Evolutionary conservation across 1,140 invertebrate genomes (phyloP).

Genomic region (Centruroides vittatus): DNA sequence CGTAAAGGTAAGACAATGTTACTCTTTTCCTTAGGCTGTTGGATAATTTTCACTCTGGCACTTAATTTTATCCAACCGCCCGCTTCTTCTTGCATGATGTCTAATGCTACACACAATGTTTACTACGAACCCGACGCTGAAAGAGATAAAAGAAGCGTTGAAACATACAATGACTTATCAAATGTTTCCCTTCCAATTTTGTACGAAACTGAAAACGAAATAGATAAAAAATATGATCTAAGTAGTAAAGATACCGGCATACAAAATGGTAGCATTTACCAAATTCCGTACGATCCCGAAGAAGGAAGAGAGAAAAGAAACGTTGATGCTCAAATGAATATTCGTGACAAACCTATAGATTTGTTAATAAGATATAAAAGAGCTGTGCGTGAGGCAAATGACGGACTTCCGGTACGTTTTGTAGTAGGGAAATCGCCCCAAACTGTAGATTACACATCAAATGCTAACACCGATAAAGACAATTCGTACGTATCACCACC

Average conservation of each 20-base stretch:
- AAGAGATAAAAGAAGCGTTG: background rate
- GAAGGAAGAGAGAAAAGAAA: background rate
- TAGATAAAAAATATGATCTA: background rate
- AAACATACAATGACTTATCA: background rate
- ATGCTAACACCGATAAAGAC: conserved; percentile 41
- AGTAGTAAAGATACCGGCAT: background rate
- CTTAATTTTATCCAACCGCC: conserved; percentile 88
- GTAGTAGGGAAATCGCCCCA: conserved; percentile 53
- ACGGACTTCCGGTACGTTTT: conserved; percentile 24
- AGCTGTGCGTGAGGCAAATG: conserved; percentile 18
- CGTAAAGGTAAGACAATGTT: conserved; percentile 74
- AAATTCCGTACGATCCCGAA: too few species aligned
- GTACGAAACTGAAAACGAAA: background rate
- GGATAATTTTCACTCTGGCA: conserved; percentile 93
- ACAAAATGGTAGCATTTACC: too few species aligned
- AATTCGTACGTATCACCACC: conserved; percentile 72
- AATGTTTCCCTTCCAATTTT: too few species aligned
- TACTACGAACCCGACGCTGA: conserved; percentile 22
- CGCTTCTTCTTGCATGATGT: conserved; percentile 63
- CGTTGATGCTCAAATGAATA: too few species aligned
- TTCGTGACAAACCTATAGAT: too few species aligned
- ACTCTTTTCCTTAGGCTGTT: conserved; percentile 74
- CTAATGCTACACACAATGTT: conserved; percentile 50
- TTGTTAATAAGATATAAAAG: too few species aligned
- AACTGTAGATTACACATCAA: conserved; percentile 56